Percentiles rank a stretch among this genome's conserved stretches.
Conservation (phyloP, 2,113 vertebrate genomes). For the Podocnemis expansa region DNA sequence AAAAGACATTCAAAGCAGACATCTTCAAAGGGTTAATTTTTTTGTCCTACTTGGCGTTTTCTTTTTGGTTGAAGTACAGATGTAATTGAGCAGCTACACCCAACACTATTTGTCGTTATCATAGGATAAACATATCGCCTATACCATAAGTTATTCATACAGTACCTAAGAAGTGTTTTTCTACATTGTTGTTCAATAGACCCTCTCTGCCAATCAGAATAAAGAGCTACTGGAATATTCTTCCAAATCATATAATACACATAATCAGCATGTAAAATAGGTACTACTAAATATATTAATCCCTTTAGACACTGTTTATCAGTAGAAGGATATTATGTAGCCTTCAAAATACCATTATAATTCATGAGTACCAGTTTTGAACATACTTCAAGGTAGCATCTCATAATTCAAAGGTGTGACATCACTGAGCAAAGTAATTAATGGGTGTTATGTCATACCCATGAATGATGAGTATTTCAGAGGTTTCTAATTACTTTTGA, state of each 20-base stretch:
- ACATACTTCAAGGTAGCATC: neutral
- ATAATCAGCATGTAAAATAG: neutral
- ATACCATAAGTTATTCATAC: neutral
- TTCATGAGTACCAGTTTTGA: constrained; percentile 37
- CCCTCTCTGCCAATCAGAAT: neutral
- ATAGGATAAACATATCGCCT: neutral
- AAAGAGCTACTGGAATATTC: neutral
- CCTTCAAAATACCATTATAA: constrained; percentile 37
- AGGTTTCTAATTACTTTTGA: constrained; percentile 53
- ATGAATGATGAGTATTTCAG: constrained; percentile 41
- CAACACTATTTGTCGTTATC: constrained; percentile 20
- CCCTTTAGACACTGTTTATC: neutral
- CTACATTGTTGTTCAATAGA: neutral
- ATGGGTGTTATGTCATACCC: constrained; percentile 46
- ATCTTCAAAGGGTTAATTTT: neutral
- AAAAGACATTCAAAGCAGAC: neutral
- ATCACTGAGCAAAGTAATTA: constrained; percentile 34
- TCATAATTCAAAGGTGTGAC: constrained; percentile 49
- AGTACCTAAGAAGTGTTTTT: neutral
- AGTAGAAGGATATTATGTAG: neutral
- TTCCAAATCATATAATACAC: neutral
- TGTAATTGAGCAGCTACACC: constrained; percentile 19
- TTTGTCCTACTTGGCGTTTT: neutral
- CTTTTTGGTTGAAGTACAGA: constrained; percentile 6
- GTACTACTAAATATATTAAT: neutral